phyloP scores from a whole-genome alignment of 1,140 invertebrate species.

The Laodelphax striatellus region DNA sequence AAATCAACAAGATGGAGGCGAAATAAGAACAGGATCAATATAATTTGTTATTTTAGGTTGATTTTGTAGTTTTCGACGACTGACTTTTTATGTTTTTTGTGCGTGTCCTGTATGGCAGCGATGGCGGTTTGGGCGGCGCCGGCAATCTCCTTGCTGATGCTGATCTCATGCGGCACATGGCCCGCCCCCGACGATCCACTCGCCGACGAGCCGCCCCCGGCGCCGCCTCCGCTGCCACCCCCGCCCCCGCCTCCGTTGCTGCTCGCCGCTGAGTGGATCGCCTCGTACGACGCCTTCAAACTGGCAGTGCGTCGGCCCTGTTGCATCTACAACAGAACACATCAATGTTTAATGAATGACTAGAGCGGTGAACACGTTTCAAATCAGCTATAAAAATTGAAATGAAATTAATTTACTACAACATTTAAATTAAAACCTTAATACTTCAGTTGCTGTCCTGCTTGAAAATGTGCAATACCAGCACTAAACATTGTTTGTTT shows the following conservation, averaged over 20 bases:
- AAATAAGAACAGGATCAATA: too few relatives aligned
- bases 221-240: conserved; percentile 31
- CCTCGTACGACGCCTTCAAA: conserved; percentile 89
- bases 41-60: too few relatives aligned
- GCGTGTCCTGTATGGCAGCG: conserved; percentile 55
- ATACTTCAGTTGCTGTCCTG: too few relatives aligned
- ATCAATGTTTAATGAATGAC: not conserved
- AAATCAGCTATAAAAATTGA: too few relatives aligned
- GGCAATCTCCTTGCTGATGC: conserved; percentile 53
- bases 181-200: conserved; percentile 32
- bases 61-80: too few relatives aligned
- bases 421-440: too few relatives aligned
- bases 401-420: too few relatives aligned
- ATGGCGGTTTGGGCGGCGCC: conserved; percentile 68
- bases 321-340: conserved; percentile 57
- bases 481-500: too few relatives aligned
- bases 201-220: conserved; percentile 29
- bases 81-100: conserved; percentile 52
- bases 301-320: conserved; percentile 87
- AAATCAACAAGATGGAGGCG: too few relatives aligned
- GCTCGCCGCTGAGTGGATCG: conserved; percentile 44
- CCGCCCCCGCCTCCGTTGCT: conserved; percentile 21
- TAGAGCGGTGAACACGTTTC: too few relatives aligned
- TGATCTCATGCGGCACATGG: conserved; percentile 37
- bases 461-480: too few relatives aligned